These are phyloP conservation scores for Cyclura pinguis DNA, from an alignment of 2,797 vertebrate species.

Conservation along the genomic window DNA sequence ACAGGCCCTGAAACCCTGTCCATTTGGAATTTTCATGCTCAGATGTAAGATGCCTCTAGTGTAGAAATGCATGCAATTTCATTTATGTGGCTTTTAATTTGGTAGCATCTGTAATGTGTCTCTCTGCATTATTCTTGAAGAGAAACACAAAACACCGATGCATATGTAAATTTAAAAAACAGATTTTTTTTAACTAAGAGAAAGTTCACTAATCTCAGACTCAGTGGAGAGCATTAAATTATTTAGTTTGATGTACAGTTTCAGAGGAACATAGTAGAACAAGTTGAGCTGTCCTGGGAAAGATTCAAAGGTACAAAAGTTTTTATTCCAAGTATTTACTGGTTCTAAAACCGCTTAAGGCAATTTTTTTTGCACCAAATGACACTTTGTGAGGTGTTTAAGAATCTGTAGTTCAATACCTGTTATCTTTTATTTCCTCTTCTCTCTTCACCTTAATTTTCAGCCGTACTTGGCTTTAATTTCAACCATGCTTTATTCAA, in stretches of 20 bases:
- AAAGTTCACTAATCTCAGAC: not conserved
- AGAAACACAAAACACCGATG: not conserved
- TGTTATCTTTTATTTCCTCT: no score
- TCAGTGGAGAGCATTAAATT: not conserved
- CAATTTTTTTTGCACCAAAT: not conserved
- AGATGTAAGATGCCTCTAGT: not conserved
- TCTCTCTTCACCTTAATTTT: not conserved
- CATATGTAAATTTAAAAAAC: not conserved
- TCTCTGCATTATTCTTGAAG: not conserved
- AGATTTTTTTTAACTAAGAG: not conserved
- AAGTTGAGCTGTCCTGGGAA: not conserved
- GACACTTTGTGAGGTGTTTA: not conserved
- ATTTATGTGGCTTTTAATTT: not conserved
- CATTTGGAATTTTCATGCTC: not conserved
- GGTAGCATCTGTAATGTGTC: not conserved
- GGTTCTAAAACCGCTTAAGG: not conserved
- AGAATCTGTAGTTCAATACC: not conserved
- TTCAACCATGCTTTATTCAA: not conserved
- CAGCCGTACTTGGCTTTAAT: not conserved
- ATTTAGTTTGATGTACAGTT: not conserved
- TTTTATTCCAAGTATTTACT: no score
- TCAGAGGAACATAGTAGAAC: not conserved
- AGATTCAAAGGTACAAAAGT: no score
- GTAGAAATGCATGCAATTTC: no score
- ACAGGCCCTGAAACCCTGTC: not conserved